phyloP scores from a whole-genome alignment of 2,113 vertebrate genomes.

The Eupsittula cactorum region DNA sequence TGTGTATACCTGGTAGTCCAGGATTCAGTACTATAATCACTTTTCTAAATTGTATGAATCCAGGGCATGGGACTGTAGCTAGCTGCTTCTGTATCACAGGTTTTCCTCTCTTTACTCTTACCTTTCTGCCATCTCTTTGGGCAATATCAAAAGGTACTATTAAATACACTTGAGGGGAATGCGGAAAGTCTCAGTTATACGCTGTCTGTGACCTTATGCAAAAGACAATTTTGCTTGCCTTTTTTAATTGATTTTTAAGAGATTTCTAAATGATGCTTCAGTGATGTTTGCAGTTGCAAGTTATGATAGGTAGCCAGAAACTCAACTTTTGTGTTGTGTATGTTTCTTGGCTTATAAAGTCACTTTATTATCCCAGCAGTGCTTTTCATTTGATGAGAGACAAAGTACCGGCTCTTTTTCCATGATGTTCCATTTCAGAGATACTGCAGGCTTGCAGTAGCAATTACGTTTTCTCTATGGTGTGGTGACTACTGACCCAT shows the following conservation, averaged over 20 bases:
- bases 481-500: neutral
- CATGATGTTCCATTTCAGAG: neutral
- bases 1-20: neutral
- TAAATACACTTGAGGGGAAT: neutral
- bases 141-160: neutral
- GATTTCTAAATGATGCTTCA: neutral
- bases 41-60: neutral
- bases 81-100: neutral
- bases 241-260: neutral
- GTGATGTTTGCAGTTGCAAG: neutral
- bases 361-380: neutral
- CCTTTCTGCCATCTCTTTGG: neutral
- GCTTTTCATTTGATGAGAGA: neutral
- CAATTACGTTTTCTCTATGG: neutral
- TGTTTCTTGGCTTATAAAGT: neutral
- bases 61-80: neutral
- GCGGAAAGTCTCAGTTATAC: accelerated
- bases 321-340: neutral
- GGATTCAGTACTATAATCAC: neutral
- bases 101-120: neutral
- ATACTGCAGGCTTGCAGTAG: neutral
- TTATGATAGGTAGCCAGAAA: neutral
- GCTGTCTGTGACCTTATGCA: neutral
- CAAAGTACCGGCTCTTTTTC: neutral
- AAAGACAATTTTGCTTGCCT: neutral